A percentile compares a stretch with the other conserved stretches of the same genome.
Evolutionary conservation across 2,113 vertebrate species (phyloP).

Genomic region (Crotalus viridis): DNA sequence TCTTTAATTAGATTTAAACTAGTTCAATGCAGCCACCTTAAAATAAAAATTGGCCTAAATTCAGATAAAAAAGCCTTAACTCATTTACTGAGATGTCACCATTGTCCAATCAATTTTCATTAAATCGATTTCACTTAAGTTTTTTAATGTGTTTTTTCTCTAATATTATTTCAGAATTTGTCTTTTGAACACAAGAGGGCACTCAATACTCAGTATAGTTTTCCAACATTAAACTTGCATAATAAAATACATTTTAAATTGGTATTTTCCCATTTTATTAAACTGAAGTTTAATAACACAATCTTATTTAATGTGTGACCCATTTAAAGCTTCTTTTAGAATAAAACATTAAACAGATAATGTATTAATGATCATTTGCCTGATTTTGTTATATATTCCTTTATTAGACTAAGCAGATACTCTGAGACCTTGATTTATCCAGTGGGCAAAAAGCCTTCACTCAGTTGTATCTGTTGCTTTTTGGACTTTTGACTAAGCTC

Average conservation of each 20-base stretch:
- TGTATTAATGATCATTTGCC: neutral
- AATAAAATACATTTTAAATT: neutral
- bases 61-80: neutral
- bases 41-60: neutral
- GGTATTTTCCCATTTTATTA: neutral
- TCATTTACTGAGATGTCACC: neutral
- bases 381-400: neutral
- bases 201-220: slow-evolving; percentile 25
- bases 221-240: neutral
- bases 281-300: neutral
- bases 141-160: neutral
- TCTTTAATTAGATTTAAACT: neutral
- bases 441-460: neutral
- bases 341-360: neutral
- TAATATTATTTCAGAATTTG: slow-evolving; percentile 22
- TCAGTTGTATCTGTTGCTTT: neutral
- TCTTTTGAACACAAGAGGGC: slow-evolving; percentile 58
- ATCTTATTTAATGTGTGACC: neutral
- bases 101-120: neutral
- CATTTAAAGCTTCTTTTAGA: slow-evolving; percentile 1
- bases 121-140: neutral
- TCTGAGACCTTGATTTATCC: neutral
- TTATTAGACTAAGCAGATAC: neutral
- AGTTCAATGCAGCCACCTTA: neutral
- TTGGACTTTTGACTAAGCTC: neutral